These are phyloP conservation scores for Hyposoter didymator DNA, from an alignment of 2,888 invertebrate species.

Conservation along the genomic window DNA sequence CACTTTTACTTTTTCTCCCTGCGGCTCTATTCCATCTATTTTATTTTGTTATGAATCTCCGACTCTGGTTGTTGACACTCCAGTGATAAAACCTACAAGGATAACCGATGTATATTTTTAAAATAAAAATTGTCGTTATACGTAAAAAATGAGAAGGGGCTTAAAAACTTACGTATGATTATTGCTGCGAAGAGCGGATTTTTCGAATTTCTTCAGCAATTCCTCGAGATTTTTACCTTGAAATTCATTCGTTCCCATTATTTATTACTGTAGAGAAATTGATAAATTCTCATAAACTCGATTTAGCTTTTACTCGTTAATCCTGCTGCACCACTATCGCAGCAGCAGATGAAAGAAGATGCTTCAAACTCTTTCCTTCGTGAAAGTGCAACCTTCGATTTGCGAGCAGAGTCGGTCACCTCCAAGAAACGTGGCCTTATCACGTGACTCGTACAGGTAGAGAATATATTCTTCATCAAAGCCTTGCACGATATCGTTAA, in stretches of 20 bases:
- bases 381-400: constrained; percentile 50
- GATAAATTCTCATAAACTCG: background rate
- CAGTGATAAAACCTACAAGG: background rate
- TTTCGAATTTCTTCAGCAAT: background rate
- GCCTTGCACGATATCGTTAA: constrained; percentile 15
- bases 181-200: background rate
- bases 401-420: background rate
- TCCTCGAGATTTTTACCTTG: background rate
- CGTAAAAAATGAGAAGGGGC: background rate
- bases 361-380: constrained; percentile 37
- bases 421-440: constrained; percentile 8
- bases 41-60: background rate
- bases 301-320: background rate
- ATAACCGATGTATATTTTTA: background rate
- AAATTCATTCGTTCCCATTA: background rate
- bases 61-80: background rate
- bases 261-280: background rate
- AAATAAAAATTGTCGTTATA: background rate
- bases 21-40: background rate
- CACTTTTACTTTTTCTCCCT: background rate
- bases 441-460: constrained; percentile 17
- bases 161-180: background rate
- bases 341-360: constrained; percentile 22
- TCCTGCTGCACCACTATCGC: background rate
- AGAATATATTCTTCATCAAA: constrained; percentile 23